phyloP scores from a whole-genome alignment of 2,797 vertebrate genomes.

The Protosalanx chinensis region DNA sequence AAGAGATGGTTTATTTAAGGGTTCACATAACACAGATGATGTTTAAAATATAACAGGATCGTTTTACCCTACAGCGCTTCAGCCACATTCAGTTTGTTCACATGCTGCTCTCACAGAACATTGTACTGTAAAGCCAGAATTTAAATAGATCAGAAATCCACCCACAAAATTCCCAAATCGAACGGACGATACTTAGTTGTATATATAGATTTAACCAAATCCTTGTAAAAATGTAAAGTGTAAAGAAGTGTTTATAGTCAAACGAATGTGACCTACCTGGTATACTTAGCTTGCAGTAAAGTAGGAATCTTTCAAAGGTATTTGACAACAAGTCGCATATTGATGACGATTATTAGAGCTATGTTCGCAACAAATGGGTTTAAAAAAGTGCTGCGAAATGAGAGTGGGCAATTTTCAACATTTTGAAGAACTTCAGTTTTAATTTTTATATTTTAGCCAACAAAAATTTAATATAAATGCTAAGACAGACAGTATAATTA shows the following conservation, averaged over 20 bases:
- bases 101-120: neutral
- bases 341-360: constrained; percentile 45
- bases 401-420: neutral
- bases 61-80: neutral
- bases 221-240: neutral
- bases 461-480: too few species aligned
- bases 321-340: constrained; percentile 39
- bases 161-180: neutral
- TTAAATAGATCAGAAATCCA: neutral
- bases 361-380: constrained; percentile 1
- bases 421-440: neutral
- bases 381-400: neutral
- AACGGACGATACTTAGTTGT: neutral
- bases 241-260: neutral
- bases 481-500: too few species aligned
- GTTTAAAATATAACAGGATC: neutral
- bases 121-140: neutral
- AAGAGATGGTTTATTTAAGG: neutral
- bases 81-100: neutral
- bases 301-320: neutral
- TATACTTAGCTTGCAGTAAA: neutral
- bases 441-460: neutral
- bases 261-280: constrained; percentile 37
- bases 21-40: neutral
- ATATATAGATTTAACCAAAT: neutral